Base-by-base conservation (phyloP, 2,888 invertebrate genomes). In the Oligia latruncula region DNA sequence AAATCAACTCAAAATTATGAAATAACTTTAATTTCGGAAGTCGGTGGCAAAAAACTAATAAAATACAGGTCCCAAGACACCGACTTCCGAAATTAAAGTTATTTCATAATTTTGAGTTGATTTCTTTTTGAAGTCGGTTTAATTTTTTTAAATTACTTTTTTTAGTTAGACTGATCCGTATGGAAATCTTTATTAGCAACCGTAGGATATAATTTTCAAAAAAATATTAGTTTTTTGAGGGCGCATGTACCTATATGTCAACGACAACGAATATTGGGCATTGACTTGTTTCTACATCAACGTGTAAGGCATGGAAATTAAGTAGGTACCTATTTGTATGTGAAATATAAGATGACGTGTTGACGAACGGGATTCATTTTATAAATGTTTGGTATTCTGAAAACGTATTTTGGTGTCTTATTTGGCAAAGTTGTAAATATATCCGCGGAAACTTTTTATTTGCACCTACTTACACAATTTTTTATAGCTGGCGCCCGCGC, bases 401-500 rank as follows among this genome's bases (percentile, higher is more conserved):
- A 78, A 40, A 74, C 73, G 83, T 71, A 71, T 67, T 52, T 70
- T 40, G n/a, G 23, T 62, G 29, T 73, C 55, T 67, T 76, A 60
- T 83, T 86, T 74, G 73, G 83, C 20, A 66, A 66, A 74, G 83
- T 74, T 78, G 73, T 75, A 82, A 86, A 82, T 77, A 67, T 74
- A 62, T 74, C 62, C 6, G 65, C 23, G 46, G n/a, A 35, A 67
- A 52, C 13, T 75, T 82, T 73, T 75, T 66, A 68, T 70, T n/a
- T 0, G 46, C 35, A 67, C 64, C 15, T 58, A 64, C 60, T 9
- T 52, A 52, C 66, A 9, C 6, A 40, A 49, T 64, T 82, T 74
- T 77, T 85, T 83, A 85, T 81, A 75, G 76, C 70, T 82, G 86
- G 83, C 83, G 75, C 70, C 78, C 74, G 83, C 83, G 75, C 70